Percentiles rank a stretch among this genome's conserved stretches.
Evolutionary conservation across 1,140 invertebrate species (phyloP).

Genomic region (Babylonia areolata): DNA sequence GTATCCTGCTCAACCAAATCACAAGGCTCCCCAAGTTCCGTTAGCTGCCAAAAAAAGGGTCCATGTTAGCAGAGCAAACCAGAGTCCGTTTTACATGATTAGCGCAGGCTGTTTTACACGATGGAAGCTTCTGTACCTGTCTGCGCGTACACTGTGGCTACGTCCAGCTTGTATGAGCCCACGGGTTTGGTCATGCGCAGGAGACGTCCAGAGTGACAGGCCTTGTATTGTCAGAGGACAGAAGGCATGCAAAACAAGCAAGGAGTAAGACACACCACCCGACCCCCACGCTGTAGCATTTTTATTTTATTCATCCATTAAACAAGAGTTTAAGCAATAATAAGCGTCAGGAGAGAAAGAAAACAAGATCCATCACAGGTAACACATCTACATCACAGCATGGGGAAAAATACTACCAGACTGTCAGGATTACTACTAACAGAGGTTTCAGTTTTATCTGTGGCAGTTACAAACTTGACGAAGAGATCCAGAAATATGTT

Average conservation of each 20-base stretch:
- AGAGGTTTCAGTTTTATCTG: too few relatives aligned
- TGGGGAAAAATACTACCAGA: too few relatives aligned
- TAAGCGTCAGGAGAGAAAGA: too few relatives aligned
- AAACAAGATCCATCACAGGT: too few relatives aligned
- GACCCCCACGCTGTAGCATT: not conserved
- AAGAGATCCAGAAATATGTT: too few relatives aligned
- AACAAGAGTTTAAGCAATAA: not conserved
- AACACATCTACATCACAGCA: too few relatives aligned
- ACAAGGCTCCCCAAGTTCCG: too few relatives aligned
- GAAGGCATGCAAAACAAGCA: slow-evolving; percentile 40
- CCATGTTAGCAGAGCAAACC: not conserved
- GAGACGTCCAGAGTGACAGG: slow-evolving; percentile 64
- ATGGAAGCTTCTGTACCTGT: slow-evolving; percentile 81
- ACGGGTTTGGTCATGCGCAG: slow-evolving; percentile 88
- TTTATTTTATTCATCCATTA: too few relatives aligned
- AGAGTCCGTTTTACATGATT: not conserved
- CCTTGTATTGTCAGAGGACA: slow-evolving; percentile 46
- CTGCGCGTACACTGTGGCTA: slow-evolving; percentile 90
- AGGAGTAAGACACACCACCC: not conserved
- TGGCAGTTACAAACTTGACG: too few relatives aligned
- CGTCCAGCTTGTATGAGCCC: slow-evolving; percentile 91
- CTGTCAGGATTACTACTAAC: too few relatives aligned
- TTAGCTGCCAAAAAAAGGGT: too few relatives aligned
- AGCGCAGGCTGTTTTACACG: slow-evolving; percentile 2
- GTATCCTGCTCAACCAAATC: too few relatives aligned